These are phyloP conservation scores for Lasioglossum malachurum DNA, from an alignment of 2,888 invertebrate species.

Conservation along the genomic window DNA sequence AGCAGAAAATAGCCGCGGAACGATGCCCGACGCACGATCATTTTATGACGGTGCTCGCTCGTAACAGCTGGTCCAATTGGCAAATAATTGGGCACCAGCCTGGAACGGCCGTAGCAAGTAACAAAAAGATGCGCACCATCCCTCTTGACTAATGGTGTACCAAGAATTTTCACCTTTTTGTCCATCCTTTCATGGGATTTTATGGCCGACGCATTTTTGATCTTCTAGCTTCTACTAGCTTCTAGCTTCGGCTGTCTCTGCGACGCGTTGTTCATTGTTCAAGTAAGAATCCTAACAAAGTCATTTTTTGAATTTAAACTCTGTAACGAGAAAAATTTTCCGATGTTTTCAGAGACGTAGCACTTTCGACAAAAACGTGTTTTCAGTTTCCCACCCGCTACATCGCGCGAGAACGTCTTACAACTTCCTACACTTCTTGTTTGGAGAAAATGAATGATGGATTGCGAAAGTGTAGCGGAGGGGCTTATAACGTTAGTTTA, in stretches of 20 bases:
- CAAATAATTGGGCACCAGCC: constrained; percentile 1
- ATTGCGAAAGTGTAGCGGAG: too few species aligned
- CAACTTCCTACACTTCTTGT: not conserved
- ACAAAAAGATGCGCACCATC: not conserved
- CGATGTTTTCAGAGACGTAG: not conserved
- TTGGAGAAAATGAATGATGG: not conserved
- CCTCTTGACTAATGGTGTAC: not conserved
- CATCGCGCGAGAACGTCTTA: not conserved
- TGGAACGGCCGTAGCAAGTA: not conserved
- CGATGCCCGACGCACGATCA: constrained; percentile 9
- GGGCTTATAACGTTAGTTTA: not conserved
- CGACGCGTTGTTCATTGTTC: not conserved
- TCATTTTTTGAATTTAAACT: not conserved
- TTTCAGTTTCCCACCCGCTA: not conserved
- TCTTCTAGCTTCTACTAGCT: not conserved
- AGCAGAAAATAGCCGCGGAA: constrained; percentile 8
- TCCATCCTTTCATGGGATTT: not conserved
- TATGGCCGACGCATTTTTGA: not conserved
- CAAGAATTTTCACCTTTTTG: not conserved
- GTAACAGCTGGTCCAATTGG: constrained; percentile 4
- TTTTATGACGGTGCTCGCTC: constrained; percentile 8
- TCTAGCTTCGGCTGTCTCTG: not conserved
- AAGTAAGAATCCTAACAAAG: not conserved
- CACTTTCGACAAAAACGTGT: not conserved
- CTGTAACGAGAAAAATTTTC: too few species aligned